Conservation (phyloP, 2,113 vertebrate species). For the Rhinoptilus africanus region DNA sequence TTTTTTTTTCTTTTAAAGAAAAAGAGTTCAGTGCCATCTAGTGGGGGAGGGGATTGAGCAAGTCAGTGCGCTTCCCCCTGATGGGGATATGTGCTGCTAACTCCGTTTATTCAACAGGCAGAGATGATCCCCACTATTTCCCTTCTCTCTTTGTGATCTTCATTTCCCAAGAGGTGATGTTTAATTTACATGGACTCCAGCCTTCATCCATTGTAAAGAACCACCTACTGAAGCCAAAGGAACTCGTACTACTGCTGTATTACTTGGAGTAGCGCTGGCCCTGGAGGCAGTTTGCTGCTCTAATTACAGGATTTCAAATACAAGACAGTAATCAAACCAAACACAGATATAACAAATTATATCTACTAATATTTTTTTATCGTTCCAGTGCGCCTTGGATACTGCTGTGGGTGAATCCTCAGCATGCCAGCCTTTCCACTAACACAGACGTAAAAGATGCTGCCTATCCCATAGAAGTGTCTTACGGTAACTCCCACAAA, state of each 20-base stretch:
- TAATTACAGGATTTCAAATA: constrained; percentile 60
- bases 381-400: constrained; percentile 12
- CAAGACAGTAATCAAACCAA: constrained; percentile 59
- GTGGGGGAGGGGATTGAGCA: constrained; percentile 75
- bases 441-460: neutral
- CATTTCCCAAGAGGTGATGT: neutral
- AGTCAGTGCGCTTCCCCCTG: neutral
- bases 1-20: constrained; percentile 41
- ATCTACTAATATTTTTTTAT: constrained; percentile 60
- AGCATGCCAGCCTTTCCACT: neutral
- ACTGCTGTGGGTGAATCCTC: neutral
- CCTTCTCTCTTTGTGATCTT: neutral
- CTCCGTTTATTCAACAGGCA: neutral
- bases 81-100: neutral
- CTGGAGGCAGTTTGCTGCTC: neutral
- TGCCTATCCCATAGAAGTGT: neutral
- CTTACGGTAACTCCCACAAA: neutral
- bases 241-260: neutral
- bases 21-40: constrained; percentile 80
- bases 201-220: neutral
- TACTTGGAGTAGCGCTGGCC: neutral
- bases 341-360: constrained; percentile 52
- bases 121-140: neutral
- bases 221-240: neutral
- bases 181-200: neutral